A percentile compares a stretch with the other conserved stretches of the same genome.
Evolutionary conservation across 2,888 invertebrate genomes (phyloP).

Genomic region (Pyrgus malvae): DNA sequence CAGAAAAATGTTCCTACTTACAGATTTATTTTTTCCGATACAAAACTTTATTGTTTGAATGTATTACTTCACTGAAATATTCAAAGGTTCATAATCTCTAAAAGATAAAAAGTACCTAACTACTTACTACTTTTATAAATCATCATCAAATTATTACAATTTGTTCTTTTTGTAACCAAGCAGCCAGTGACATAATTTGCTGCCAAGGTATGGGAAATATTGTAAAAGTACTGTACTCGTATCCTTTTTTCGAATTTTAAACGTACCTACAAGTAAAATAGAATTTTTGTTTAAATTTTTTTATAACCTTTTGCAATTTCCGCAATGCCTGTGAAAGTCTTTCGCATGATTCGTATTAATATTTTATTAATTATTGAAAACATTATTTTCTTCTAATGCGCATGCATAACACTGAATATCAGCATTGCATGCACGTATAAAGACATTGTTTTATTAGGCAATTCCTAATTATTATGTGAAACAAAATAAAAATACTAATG

Average conservation of each 20-base stretch:
- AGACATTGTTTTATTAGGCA: background rate
- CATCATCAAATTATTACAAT: slow-evolving; percentile 36
- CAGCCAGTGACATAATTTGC: slow-evolving; percentile 80
- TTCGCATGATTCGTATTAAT: slow-evolving; percentile 16
- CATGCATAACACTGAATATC: background rate
- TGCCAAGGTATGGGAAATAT: slow-evolving; percentile 74
- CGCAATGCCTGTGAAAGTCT: background rate
- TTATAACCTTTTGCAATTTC: slow-evolving; percentile 9
- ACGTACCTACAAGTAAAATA: too few relatives aligned
- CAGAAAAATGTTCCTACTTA: too few relatives aligned
- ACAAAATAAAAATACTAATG: background rate
- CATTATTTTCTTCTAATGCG: background rate
- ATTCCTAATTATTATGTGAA: background rate
- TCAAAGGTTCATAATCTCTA: too few relatives aligned
- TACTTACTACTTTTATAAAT: background rate
- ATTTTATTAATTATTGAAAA: background rate
- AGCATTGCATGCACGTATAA: background rate
- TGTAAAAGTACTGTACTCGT: slow-evolving; percentile 4
- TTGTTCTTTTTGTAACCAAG: slow-evolving; percentile 73
- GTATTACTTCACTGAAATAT: too few relatives aligned
- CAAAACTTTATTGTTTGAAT: too few relatives aligned
- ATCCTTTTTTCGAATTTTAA: too few relatives aligned
- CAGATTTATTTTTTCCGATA: background rate
- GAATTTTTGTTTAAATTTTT: too few relatives aligned
- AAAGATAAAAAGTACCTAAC: background rate